Conservation (phyloP, 2,888 invertebrate species). For the Drosophila paranaensis region DNA sequence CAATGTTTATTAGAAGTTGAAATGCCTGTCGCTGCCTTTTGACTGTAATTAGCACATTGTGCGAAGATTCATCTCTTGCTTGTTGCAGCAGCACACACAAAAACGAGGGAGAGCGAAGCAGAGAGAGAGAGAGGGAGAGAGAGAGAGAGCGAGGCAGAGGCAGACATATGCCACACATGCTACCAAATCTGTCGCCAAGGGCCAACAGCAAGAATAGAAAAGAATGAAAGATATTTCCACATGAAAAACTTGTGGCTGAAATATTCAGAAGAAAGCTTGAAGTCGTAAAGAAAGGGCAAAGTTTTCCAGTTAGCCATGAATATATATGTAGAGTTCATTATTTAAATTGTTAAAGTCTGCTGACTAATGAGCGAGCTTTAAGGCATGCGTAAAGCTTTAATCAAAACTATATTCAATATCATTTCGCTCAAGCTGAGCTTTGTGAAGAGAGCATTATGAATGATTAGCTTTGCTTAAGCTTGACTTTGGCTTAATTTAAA, state of each 20-base stretch:
- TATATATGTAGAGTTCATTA: no score
- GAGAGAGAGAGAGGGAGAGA: not conserved
- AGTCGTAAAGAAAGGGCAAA: no score
- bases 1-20: conserved; percentile 63
- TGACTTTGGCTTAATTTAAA: no score
- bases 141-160: not conserved
- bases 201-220: not conserved
- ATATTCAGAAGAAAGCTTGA: not conserved
- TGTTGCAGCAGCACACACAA: conserved; percentile 1
- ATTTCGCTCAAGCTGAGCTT: no score
- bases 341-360: no score
- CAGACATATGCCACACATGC: conserved; percentile 7
- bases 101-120: no score
- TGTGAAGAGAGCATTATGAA: not conserved
- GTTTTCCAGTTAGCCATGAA: no score
- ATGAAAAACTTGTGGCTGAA: not conserved
- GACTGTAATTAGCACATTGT: conserved; percentile 79
- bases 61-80: conserved; percentile 35
- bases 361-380: no score
- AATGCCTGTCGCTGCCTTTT: conserved; percentile 67
- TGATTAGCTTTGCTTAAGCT: not conserved
- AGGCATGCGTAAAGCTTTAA: not conserved
- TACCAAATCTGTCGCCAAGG: conserved; percentile 34
- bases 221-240: not conserved
- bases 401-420: no score